Evolutionary conservation across 2,888 invertebrate genomes (phyloP).

Genomic region (Nomada flava): DNA sequence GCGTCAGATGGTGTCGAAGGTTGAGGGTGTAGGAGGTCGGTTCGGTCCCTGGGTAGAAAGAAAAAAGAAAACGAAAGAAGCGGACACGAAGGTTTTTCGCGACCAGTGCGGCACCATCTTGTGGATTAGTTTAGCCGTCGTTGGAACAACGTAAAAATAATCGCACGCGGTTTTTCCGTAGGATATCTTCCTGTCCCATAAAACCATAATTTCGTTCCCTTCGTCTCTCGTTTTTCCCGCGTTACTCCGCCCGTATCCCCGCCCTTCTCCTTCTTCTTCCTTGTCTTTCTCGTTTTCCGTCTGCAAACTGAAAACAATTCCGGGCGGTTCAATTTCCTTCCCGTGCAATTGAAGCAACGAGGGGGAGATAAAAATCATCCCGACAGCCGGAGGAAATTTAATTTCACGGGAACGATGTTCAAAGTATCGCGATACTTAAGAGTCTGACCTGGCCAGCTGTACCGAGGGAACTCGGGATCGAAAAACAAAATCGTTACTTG

Average conservation of each 20-base stretch:
- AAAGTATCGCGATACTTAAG: conserved; percentile 45
- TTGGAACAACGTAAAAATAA: conserved; percentile 48
- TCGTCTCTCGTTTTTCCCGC: not conserved
- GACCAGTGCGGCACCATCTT: conserved; percentile 44
- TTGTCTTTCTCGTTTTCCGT: not conserved
- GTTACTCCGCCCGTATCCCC: not conserved
- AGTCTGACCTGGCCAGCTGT: conserved; percentile 15
- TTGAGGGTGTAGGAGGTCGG: not conserved
- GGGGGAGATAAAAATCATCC: conserved; percentile 49
- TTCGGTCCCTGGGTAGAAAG: not conserved
- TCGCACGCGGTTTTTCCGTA: conserved; percentile 20
- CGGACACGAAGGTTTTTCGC: conserved; percentile 23
- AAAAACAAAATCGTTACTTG: conserved; percentile 10
- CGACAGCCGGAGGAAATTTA: conserved; percentile 43
- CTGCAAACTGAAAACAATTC: conserved; percentile 57
- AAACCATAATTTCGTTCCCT: conserved; percentile 55
- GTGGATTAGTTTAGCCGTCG: conserved; percentile 40
- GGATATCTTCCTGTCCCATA: conserved; percentile 30
- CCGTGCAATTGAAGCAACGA: conserved; percentile 40
- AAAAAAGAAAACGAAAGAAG: conserved; percentile 37
- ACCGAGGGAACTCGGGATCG: not conserved
- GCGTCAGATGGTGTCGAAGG: conserved; percentile 41
- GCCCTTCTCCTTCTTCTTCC: not conserved
- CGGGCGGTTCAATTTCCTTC: conserved; percentile 57
- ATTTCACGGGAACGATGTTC: conserved; percentile 48